These are phyloP conservation scores for Aelia acuminata DNA, from an alignment of 2,888 invertebrate species.

Conservation along the genomic window DNA sequence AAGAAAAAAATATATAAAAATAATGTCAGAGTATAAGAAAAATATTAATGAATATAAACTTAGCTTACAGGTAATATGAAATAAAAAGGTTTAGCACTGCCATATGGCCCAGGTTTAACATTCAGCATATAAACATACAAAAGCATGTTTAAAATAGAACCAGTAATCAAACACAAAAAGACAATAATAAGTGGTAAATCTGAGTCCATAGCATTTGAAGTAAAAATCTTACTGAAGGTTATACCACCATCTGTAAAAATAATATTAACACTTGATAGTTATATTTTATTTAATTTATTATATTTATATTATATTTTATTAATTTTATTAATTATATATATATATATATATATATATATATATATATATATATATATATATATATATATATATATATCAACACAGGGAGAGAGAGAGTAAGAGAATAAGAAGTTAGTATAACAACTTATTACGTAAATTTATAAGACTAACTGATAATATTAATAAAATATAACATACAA, in stretches of 20 bases:
- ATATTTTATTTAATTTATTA: too few relatives aligned
- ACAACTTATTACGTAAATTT: not conserved
- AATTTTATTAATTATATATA: too few relatives aligned
- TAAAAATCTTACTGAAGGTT: conserved; percentile 68
- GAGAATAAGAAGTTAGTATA: too few relatives aligned
- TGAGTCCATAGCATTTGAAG: conserved; percentile 67
- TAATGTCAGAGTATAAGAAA: not conserved
- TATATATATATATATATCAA: too few relatives aligned
- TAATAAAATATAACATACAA: not conserved
- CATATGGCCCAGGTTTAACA: conserved; percentile 78
- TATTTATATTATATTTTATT: too few relatives aligned
- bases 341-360: not conserved
- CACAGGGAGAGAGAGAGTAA: too few relatives aligned
- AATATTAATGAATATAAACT: not conserved
- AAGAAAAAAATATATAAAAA: not conserved
- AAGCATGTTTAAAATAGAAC: conserved; percentile 72
- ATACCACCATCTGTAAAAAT: conserved; percentile 68
- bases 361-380: too few relatives aligned
- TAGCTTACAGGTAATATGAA: conserved; percentile 64
- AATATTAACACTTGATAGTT: not conserved
- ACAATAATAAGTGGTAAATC: conserved; percentile 68
- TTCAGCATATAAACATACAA: conserved; percentile 77
- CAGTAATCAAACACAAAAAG: conserved; percentile 72
- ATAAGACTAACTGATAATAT: not conserved
- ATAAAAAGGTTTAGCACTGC: conserved; percentile 75